Evolutionary conservation across 2,888 invertebrate genomes (phyloP).

Genomic region (Mythimna impura): DNA sequence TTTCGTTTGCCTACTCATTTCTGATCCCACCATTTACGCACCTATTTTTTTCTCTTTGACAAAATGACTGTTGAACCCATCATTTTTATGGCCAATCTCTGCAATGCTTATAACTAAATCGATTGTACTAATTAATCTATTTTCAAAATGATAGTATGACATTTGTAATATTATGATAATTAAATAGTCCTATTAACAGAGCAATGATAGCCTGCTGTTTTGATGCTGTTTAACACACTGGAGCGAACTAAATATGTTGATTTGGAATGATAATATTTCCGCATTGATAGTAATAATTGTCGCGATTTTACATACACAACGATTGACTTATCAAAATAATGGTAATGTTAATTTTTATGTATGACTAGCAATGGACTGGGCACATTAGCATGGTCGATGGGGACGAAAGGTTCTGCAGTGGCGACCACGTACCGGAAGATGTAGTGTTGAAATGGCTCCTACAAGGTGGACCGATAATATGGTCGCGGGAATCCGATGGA

Average conservation of each 20-base stretch:
- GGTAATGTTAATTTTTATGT: too few relatives aligned
- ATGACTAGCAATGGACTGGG: too few relatives aligned
- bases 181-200: constrained; percentile 8
- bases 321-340: too few relatives aligned
- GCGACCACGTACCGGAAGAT: too few relatives aligned
- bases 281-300: neutral
- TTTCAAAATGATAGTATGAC: neutral
- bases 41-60: neutral
- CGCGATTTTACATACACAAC: neutral
- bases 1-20: neutral
- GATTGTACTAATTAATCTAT: constrained; percentile 9
- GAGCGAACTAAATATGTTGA: neutral
- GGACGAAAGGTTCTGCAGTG: too few relatives aligned
- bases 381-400: too few relatives aligned
- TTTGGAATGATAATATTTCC: neutral
- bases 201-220: neutral
- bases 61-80: too few relatives aligned
- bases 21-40: neutral
- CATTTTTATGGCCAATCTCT: neutral
- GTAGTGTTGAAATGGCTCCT: too few relatives aligned
- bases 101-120: neutral
- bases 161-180: constrained; percentile 34
- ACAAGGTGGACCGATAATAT: too few relatives aligned
- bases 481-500: too few relatives aligned
- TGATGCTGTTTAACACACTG: constrained; percentile 3